Conservation (phyloP, 2,888 invertebrate species). For the Idaea straminata region DNA sequence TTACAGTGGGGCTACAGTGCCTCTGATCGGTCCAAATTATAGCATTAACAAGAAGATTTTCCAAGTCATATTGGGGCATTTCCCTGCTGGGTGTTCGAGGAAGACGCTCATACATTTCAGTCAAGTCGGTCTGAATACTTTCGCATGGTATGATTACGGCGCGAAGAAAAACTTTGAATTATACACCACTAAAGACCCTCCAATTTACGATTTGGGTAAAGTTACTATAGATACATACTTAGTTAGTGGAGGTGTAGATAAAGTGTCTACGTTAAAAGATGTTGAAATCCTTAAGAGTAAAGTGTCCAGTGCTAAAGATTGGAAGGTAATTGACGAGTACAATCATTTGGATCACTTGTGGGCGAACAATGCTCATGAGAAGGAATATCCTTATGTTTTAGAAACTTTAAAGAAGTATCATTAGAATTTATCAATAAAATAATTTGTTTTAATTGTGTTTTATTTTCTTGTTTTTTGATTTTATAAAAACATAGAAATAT, state of each 20-base stretch:
- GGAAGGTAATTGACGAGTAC: conserved; percentile 31
- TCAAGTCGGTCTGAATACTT: conserved; percentile 38
- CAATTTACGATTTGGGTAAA: conserved; percentile 43
- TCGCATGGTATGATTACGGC: conserved; percentile 48
- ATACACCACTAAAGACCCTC: conserved; percentile 38
- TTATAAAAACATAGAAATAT: no score
- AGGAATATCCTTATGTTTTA: conserved; percentile 29
- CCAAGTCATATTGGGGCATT: conserved; percentile 33
- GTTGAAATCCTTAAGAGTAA: conserved; percentile 28
- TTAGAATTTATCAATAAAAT: conserved; percentile 11
- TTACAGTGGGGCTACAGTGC: conserved; percentile 27
- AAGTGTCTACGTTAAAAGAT: conserved; percentile 38
- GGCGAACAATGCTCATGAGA: conserved; percentile 33
- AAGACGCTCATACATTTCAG: conserved; percentile 44
- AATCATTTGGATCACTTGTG: conserved; percentile 49
- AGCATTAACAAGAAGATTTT: conserved; percentile 41
- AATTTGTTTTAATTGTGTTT: no score
- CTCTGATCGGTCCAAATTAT: conserved; percentile 29
- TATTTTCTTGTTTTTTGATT: no score
- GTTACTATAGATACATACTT: conserved; percentile 40
- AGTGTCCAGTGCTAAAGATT: conserved; percentile 39
- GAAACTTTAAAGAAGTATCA: conserved; percentile 28
- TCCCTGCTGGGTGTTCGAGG: conserved; percentile 43
- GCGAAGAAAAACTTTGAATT: conserved; percentile 28
- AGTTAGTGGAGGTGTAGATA: conserved; percentile 42